These are phyloP conservation scores for Diarsia dahlii DNA, from an alignment of 2,888 invertebrate genomes.

Conservation along the genomic window DNA sequence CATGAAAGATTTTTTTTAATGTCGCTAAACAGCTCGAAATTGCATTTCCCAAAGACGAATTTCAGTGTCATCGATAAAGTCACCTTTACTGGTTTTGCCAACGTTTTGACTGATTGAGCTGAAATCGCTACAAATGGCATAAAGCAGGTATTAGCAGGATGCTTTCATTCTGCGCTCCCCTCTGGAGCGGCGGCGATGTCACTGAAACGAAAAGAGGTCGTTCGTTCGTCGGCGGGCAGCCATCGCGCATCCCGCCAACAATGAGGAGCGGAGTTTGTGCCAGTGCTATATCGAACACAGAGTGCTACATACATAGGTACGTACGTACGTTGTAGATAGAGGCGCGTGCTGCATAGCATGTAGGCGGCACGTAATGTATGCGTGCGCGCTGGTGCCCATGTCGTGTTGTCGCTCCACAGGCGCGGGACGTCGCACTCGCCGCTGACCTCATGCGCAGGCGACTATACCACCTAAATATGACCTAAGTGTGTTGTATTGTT, in stretches of 20 bases:
- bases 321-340: conserved; percentile 80
- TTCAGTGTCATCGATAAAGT: neutral
- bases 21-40: neutral
- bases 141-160: conserved; percentile 53
- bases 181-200: conserved; percentile 79
- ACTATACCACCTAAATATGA: conserved; percentile 81
- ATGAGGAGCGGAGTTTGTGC: conserved; percentile 77
- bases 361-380: conserved; percentile 87
- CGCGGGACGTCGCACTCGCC: conserved; percentile 78
- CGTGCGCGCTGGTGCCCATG: conserved; percentile 81
- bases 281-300: conserved; percentile 81
- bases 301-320: conserved; percentile 54
- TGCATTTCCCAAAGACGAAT: neutral
- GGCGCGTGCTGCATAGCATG: conserved; percentile 77
- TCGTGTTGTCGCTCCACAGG: conserved; percentile 79
- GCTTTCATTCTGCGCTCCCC: conserved; percentile 69
- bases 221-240: conserved; percentile 77
- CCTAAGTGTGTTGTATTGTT: conserved; percentile 75
- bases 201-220: conserved; percentile 89
- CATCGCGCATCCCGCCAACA: conserved; percentile 82
- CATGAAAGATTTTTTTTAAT: neutral
- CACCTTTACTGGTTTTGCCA: neutral
- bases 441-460: conserved; percentile 83
- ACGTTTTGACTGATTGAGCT: conserved; percentile 3
- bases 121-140: conserved; percentile 11